phyloP scores from a whole-genome alignment of 2,797 vertebrate species.

The Chaetodon trifasciatus region DNA sequence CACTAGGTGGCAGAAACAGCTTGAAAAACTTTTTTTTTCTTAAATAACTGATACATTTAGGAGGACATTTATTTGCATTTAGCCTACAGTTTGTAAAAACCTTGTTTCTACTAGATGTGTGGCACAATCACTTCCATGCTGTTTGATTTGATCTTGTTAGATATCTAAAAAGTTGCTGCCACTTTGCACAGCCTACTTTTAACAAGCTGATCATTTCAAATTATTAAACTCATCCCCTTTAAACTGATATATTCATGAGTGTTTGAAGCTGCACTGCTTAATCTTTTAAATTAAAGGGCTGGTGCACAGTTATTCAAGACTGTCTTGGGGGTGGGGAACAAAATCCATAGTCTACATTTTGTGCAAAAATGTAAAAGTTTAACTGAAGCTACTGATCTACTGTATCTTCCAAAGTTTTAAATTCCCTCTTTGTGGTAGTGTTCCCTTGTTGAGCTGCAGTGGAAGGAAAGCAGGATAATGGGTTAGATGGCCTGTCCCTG shows the following conservation, averaged over 20 bases:
- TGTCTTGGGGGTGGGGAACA: background rate
- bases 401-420: background rate
- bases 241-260: background rate
- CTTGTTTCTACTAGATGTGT: no score
- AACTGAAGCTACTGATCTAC: background rate
- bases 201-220: background rate
- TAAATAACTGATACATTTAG: background rate
- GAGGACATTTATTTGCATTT: no score
- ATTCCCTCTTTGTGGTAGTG: background rate
- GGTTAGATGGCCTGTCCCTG: background rate
- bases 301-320: background rate
- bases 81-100: no score
- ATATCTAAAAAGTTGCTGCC: background rate
- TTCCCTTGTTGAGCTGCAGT: background rate
- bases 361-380: background rate
- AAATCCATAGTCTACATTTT: background rate
- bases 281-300: background rate
- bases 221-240: background rate
- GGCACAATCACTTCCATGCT: background rate
- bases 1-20: conserved; percentile 23
- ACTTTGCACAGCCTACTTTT: background rate
- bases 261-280: background rate
- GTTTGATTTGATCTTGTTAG: background rate
- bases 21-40: background rate
- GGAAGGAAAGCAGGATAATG: background rate